Conservation (phyloP, 2,888 invertebrate species). For the Mongoloraphidia duomilia region DNA sequence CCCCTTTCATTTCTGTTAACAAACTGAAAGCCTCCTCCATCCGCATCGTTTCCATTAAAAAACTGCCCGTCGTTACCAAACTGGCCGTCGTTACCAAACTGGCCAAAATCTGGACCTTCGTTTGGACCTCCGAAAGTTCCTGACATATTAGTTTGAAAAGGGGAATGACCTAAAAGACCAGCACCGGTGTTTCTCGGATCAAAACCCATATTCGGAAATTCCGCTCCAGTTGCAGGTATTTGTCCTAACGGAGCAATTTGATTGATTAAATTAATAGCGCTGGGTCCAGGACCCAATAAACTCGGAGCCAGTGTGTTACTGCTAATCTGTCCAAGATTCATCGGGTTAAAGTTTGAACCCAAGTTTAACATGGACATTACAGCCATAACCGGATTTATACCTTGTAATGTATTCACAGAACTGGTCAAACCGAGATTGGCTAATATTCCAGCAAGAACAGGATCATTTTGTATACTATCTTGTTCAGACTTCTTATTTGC, state of each 20-base stretch:
- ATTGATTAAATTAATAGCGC: conserved; percentile 18
- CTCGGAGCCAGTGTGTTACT: conserved; percentile 26
- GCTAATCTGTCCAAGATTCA: conserved; percentile 31
- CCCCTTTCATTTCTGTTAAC: conserved; percentile 21
- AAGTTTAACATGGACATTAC: conserved; percentile 1
- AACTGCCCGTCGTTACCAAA: conserved; percentile 40
- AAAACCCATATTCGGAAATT: conserved; percentile 12
- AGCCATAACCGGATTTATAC: conserved; percentile 5
- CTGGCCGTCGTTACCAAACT: conserved; percentile 32
- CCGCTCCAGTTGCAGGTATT: conserved; percentile 19
- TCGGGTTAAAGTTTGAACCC: conserved; percentile 1
- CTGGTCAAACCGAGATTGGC: conserved; percentile 38
- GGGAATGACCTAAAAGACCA: conserved; percentile 2
- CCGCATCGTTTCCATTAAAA: conserved; percentile 17
- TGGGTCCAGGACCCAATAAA: conserved; percentile 36
- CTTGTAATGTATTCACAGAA: background rate
- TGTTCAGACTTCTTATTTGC: conserved; percentile 44
- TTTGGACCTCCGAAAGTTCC: conserved; percentile 33
- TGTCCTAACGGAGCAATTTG: conserved; percentile 23
- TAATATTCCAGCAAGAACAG: conserved; percentile 42
- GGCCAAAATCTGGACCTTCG: conserved; percentile 32
- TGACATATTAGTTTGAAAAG: conserved; percentile 16
- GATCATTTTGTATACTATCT: conserved; percentile 46
- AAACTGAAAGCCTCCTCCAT: conserved; percentile 16
- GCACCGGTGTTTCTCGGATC: conserved; percentile 3